These are phyloP conservation scores for Puntigrus tetrazona DNA, from an alignment of 2,113 vertebrate species.

Conservation along the genomic window DNA sequence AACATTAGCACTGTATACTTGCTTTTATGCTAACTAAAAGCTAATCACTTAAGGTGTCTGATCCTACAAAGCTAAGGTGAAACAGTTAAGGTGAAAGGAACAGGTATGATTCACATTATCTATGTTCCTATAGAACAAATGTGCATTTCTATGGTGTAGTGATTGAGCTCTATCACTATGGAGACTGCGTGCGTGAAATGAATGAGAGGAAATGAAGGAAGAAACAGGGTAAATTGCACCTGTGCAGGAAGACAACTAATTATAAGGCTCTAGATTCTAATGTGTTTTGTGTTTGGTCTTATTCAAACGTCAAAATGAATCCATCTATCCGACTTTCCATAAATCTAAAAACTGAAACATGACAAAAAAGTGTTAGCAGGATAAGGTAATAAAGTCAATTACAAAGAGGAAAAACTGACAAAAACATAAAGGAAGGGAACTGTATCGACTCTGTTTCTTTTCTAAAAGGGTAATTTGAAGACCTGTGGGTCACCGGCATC, in stretches of 20 bases:
- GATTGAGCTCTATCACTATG: not conserved
- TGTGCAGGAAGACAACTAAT: conserved; percentile 4
- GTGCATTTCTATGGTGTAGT: not conserved
- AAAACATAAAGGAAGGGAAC: not conserved
- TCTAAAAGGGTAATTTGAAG: conserved; percentile 55
- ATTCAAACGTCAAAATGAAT: not conserved
- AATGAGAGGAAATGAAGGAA: conserved; percentile 21
- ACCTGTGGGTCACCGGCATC: conserved; percentile 73
- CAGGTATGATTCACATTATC: not conserved
- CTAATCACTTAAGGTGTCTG: conserved; percentile 1
- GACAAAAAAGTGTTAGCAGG: not conserved
- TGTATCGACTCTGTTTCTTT: conserved; percentile 41
- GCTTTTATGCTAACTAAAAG: not conserved
- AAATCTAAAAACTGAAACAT: not conserved
- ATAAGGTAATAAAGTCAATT: not conserved
- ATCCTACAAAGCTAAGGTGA: not conserved
- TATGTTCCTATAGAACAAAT: conserved; percentile 1
- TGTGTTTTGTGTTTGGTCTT: not conserved
- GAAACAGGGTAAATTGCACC: not conserved
- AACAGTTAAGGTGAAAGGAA: not conserved
- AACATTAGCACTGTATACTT: not conserved
- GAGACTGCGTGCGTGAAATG: conserved; percentile 24
- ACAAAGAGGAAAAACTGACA: not conserved
- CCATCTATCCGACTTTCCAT: not conserved
- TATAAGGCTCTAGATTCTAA: not conserved